Conservation (phyloP, 2,797 vertebrate species). For the Etheostoma perlongum region DNA sequence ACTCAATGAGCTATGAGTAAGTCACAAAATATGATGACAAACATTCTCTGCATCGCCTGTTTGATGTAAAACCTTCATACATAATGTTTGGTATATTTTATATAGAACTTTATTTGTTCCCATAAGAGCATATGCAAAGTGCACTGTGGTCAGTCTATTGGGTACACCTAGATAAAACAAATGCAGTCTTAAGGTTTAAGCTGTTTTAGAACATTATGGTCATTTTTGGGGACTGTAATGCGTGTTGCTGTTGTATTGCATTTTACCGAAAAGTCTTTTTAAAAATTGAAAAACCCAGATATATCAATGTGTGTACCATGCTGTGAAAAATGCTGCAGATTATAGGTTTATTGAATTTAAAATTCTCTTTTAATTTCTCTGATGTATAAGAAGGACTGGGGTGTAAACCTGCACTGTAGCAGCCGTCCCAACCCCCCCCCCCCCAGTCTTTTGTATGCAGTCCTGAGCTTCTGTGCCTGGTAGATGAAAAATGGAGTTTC, state of each 20-base stretch:
- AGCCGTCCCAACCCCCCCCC: neutral
- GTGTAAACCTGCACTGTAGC: neutral
- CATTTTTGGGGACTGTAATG: neutral
- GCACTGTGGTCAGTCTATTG: too few relatives aligned
- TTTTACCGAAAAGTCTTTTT: neutral
- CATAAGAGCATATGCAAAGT: too few relatives aligned
- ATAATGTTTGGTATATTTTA: neutral
- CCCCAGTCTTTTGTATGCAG: neutral
- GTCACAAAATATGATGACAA: neutral
- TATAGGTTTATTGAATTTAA: neutral
- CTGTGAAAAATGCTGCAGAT: neutral
- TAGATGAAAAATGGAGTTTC: conserved; percentile 50
- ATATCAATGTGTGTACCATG: neutral
- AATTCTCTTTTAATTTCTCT: neutral
- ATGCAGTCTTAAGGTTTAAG: too few relatives aligned
- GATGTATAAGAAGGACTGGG: neutral
- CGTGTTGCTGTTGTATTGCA: neutral
- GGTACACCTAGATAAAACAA: too few relatives aligned
- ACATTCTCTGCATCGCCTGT: neutral
- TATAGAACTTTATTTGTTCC: too few relatives aligned
- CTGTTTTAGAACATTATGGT: too few relatives aligned
- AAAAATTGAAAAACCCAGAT: too few relatives aligned
- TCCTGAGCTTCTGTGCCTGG: neutral
- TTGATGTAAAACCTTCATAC: neutral
- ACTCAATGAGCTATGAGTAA: neutral